These are phyloP conservation scores for Anolis carolinensis DNA, from an alignment of 2,113 vertebrate species.

Conservation along the genomic window DNA sequence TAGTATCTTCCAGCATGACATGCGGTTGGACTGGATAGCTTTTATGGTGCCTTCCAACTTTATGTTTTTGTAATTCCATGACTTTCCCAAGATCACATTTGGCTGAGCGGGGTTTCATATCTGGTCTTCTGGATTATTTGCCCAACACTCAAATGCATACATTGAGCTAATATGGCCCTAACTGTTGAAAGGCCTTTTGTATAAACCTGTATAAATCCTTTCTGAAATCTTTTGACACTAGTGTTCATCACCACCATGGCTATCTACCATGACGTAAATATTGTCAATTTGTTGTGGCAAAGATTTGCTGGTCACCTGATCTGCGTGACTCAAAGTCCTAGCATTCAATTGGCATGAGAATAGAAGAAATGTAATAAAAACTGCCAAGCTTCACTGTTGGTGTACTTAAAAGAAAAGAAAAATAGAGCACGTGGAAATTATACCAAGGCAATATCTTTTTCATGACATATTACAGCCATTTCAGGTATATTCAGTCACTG, in stretches of 20 bases:
- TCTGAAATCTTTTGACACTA: not conserved
- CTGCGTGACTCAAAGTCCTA: not conserved
- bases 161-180: not conserved
- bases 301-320: not conserved
- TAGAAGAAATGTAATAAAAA: not conserved
- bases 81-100: no score
- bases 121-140: no score
- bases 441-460: conserved; percentile 55
- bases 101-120: no score
- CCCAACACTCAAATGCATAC: not conserved
- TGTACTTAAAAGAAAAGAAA: not conserved
- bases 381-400: not conserved
- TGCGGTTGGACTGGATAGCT: no score
- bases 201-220: not conserved
- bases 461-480: conserved; percentile 57
- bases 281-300: not conserved
- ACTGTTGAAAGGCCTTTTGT: not conserved
- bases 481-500: conserved; percentile 55
- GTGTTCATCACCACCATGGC: not conserved
- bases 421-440: conserved; percentile 35
- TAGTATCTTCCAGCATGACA: no score
- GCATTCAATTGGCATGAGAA: not conserved
- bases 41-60: no score
- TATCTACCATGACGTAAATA: not conserved
- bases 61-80: no score